These are phyloP conservation scores for Podocnemis expansa DNA, from an alignment of 2,113 vertebrate genomes.

Conservation along the genomic window DNA sequence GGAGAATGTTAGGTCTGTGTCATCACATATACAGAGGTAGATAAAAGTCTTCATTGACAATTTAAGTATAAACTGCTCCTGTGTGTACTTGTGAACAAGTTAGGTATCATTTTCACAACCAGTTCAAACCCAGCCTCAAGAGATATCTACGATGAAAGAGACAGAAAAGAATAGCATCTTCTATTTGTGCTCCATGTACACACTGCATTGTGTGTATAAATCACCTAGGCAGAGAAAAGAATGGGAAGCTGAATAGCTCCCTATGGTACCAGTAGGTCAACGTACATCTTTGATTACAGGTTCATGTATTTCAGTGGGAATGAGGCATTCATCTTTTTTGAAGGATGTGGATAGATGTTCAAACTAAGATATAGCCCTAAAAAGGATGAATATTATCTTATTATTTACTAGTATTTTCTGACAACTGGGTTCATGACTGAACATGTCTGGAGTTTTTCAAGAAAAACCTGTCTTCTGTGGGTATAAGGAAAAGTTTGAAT, in stretches of 20 bases:
- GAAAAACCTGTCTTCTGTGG: not conserved
- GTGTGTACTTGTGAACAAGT: not conserved
- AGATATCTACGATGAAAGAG: not conserved
- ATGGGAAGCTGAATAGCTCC: not conserved
- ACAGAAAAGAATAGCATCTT: not conserved
- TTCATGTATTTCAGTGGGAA: not conserved
- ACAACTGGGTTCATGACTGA: not conserved
- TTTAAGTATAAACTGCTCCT: not conserved
- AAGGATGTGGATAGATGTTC: no score
- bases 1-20: not conserved
- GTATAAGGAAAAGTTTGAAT: not conserved
- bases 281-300: not conserved
- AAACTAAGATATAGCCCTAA: no score
- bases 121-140: not conserved
- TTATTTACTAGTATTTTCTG: not conserved
- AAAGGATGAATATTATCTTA: not conserved
- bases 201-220: not conserved
- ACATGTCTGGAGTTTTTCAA: not conserved
- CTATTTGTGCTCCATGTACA: not conserved
- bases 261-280: no score
- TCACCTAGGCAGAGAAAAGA: not conserved
- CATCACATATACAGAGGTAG: not conserved
- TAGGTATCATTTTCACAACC: not conserved
- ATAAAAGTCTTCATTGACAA: not conserved
- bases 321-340: no score